Conservation (phyloP, 1,140 invertebrate species). For the Rhyacophila brunnea region DNA sequence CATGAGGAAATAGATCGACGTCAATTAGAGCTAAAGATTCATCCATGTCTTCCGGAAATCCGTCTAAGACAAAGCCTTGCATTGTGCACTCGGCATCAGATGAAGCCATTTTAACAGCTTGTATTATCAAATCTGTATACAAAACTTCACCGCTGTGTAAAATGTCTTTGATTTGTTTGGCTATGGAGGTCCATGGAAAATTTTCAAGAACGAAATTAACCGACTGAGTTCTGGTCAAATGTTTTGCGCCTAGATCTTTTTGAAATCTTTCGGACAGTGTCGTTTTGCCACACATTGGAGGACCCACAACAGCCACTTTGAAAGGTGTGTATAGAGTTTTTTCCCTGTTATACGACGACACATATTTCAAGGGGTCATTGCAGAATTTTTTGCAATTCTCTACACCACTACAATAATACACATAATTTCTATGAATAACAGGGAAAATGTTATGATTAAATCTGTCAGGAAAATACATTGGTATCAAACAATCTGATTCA, state of each 20-base stretch:
- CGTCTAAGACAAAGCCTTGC: slow-evolving; percentile 58
- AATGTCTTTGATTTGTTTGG: slow-evolving; percentile 39
- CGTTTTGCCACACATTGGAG: slow-evolving; percentile 95
- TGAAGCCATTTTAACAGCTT: slow-evolving; percentile 50
- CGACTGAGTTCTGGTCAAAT: slow-evolving; percentile 52
- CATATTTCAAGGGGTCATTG: slow-evolving; percentile 55
- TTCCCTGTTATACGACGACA: slow-evolving; percentile 39
- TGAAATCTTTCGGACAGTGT: slow-evolving; percentile 65
- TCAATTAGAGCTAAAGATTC: slow-evolving; percentile 50
- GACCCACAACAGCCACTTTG: slow-evolving; percentile 93
- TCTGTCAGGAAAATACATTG: slow-evolving; percentile 51
- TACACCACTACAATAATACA: slow-evolving; percentile 58
- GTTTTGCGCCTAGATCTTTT: slow-evolving; percentile 50
- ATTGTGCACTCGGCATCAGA: slow-evolving; percentile 47
- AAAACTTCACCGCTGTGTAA: slow-evolving; percentile 46
- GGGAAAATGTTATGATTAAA: slow-evolving; percentile 48
- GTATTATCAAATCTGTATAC: slow-evolving; percentile 44
- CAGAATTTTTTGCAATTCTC: slow-evolving; percentile 51
- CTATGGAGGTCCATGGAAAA: slow-evolving; percentile 50
- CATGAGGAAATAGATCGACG: slow-evolving; percentile 52
- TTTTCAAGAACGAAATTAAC: slow-evolving; percentile 50
- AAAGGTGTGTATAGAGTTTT: slow-evolving; percentile 61
- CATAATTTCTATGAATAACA: slow-evolving; percentile 54
- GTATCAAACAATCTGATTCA: slow-evolving; percentile 47
- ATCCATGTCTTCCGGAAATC: slow-evolving; percentile 52